Base-by-base conservation (phyloP, 2,113 vertebrate genomes). In the Coregonus clupeaformis region DNA sequence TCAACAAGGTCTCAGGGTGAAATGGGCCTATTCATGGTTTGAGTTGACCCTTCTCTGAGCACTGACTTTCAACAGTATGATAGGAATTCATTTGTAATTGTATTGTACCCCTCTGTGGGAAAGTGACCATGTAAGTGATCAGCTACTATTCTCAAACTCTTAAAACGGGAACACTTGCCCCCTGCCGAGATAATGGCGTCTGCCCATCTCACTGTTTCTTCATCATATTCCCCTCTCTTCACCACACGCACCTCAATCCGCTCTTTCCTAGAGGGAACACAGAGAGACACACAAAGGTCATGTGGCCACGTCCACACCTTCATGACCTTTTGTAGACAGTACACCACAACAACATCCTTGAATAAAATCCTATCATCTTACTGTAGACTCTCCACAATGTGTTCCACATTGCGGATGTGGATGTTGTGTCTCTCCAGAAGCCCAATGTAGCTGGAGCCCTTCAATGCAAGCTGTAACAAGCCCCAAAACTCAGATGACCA, bases 131-230 rank as follows among this genome's bases (percentile, higher is more conserved):
- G 16, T 18, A 52, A 14, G 18, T 24, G 3, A 22, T 62, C n/a
- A 24, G 1, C 5, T 16, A 62, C 6, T 62, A n/a, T 24, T 62
- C 20, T 22, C n/a, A 62, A 25, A 25, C 59, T 9, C 24, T 29
- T 18, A 25, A 65, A 18, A 25, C 3, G 60, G 45, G 66, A 55
- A 79, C 6, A 9, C 83, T 47, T 91, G 96, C 98, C 98, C 94
- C 98, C 98, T 77, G 98, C 98, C 59, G 97, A 97, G 85, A 99
- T 91, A 32, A 99, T 91, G 65, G 98, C 94, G 80, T 99, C 97
- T 9, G 97, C 97, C 97, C 98, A 99, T 80, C 87, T 92, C 72
- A 98, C 97, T 0, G 94, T 94, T 36, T 97, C 95, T 82, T 98
- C 94, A 24, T 95, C 84, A 78, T 99, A 99, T 69, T 98, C 98